Percentiles rank a stretch among this genome's conserved stretches.
phyloP scores from a whole-genome alignment of 2,888 invertebrate species.

The Lycocerus yunnanus region DNA sequence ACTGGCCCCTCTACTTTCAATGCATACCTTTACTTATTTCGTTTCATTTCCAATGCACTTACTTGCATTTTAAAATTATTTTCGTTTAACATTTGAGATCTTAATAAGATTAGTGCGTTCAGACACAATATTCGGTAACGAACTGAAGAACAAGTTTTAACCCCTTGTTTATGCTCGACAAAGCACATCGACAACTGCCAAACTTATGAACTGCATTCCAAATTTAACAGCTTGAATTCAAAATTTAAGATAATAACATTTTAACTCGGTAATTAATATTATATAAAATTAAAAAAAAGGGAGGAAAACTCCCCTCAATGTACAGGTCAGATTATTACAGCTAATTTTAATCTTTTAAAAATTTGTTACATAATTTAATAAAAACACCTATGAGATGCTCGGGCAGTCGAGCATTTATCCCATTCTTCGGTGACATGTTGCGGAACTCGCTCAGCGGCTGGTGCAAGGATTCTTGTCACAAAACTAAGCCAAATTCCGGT shows the following conservation, averaged over 20 bases:
- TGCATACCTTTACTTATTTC: not conserved
- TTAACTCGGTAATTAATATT: no score
- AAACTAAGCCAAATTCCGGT: no score
- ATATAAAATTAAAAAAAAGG: no score
- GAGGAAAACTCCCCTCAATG: no score
- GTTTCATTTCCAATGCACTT: constrained; percentile 1
- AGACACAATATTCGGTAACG: not conserved
- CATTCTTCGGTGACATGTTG: no score
- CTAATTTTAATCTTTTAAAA: no score
- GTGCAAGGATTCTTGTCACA: no score
- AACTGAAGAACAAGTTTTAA: constrained; percentile 3
- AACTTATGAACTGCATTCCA: not conserved
- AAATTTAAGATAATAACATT: not conserved
- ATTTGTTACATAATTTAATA: no score
- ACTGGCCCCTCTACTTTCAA: constrained; percentile 14
- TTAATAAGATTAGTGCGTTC: not conserved
- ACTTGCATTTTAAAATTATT: not conserved
- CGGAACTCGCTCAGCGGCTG: no score
- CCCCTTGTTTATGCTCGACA: constrained; percentile 18
- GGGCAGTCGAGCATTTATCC: no score
- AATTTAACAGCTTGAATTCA: not conserved
- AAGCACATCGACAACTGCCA: constrained; percentile 1
- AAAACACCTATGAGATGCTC: no score
- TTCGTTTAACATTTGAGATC: not conserved
- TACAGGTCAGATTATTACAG: no score